Percentiles rank a stretch among this genome's conserved stretches.
Conservation (phyloP, 2,797 vertebrate genomes). For the Coluber constrictor region DNA sequence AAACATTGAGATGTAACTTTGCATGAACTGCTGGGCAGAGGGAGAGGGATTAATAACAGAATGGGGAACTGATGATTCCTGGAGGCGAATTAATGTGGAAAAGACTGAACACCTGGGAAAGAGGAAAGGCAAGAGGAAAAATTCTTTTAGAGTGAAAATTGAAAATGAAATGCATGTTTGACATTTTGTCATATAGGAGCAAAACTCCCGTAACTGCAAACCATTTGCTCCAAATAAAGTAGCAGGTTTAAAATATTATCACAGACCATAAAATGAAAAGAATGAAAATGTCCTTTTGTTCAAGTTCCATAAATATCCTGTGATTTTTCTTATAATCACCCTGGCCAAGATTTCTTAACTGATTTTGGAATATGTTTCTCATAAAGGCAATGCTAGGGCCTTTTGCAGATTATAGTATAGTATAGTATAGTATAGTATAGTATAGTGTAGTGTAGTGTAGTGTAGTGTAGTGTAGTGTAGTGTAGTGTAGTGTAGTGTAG, state of each 20-base stretch:
- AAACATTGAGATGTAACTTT: constrained; percentile 38
- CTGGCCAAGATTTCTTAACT: too few species aligned
- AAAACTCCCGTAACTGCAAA: not conserved
- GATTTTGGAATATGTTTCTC: not conserved
- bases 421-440: too few species aligned
- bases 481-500: too few species aligned
- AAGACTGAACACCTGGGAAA: constrained; percentile 2
- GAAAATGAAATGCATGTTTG: not conserved
- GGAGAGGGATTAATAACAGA: constrained; percentile 31
- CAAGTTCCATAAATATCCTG: not conserved
- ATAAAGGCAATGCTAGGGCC: not conserved
- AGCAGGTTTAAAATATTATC: not conserved
- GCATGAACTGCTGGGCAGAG: constrained; percentile 20
- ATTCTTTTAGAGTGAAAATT: not conserved
- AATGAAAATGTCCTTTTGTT: not conserved
- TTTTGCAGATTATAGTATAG: too few species aligned
- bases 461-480: too few species aligned
- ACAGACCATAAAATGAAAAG: not conserved
- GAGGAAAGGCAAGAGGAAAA: not conserved
- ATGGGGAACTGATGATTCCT: constrained; percentile 38
- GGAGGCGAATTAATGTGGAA: constrained; percentile 9
- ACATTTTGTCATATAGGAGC: not conserved
- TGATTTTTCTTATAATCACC: not conserved
- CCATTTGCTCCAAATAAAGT: not conserved
- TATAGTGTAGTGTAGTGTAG: too few species aligned